Conservation (phyloP, 2,797 vertebrate species). For the Galaxias olidus region DNA sequence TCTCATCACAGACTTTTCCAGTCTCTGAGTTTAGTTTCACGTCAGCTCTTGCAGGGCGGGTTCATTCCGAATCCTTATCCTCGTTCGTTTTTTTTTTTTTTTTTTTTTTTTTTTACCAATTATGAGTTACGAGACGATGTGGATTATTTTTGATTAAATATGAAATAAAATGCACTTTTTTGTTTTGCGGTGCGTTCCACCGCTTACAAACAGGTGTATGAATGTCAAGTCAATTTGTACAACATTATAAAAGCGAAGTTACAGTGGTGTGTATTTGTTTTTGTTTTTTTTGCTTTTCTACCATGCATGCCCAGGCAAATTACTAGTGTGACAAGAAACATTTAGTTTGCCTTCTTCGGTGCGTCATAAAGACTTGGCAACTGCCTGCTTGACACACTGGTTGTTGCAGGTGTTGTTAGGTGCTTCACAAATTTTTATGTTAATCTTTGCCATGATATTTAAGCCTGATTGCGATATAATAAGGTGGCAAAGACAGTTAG, state of each 20-base stretch:
- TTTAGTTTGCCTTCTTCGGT: slow-evolving; percentile 15
- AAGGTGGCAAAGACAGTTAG: neutral
- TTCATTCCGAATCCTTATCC: slow-evolving; percentile 5
- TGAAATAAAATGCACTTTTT: too few species aligned
- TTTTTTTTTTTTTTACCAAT: slow-evolving; percentile 11
- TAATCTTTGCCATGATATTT: neutral
- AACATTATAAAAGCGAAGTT: too few species aligned
- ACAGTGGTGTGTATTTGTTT: too few species aligned
- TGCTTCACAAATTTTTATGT: neutral
- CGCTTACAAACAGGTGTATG: too few species aligned
- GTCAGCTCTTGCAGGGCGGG: slow-evolving; percentile 41
- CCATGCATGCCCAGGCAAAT: slow-evolving; percentile 5
- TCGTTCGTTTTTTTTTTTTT: neutral
- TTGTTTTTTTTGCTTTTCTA: slow-evolving; percentile 5
- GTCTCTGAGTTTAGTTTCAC: slow-evolving; percentile 5
- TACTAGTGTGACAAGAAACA: neutral
- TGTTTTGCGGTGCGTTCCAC: too few species aligned
- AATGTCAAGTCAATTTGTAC: too few species aligned
- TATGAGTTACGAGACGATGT: slow-evolving; percentile 25
- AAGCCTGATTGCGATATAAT: neutral
- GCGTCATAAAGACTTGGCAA: slow-evolving; percentile 33
- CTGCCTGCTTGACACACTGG: slow-evolving; percentile 41
- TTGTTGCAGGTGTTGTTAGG: neutral
- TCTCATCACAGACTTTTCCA: neutral
- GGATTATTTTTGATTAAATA: neutral